Base-by-base conservation (phyloP, 2,113 vertebrate genomes). In the Mus spicilegus region DNA sequence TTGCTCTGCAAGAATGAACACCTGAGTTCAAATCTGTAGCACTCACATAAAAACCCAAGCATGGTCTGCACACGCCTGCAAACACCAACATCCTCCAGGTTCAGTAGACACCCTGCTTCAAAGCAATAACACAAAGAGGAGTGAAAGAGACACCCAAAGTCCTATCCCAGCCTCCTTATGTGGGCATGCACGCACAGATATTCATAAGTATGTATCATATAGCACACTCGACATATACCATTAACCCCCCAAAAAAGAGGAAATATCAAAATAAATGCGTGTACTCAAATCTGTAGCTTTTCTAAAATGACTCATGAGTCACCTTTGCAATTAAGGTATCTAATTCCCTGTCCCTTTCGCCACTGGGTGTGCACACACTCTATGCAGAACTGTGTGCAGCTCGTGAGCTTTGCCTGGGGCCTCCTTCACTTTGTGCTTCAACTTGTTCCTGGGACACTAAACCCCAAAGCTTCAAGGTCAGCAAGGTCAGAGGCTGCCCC, bases 291-390 rank as follows among this genome's bases (percentile, higher is more conserved):
- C 17, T n/a, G 39, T 51, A 92, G 56, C 88, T 67, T 95, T 93
- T 39, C 46, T 86, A 65, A 73, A 73, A 82, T 87, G 30, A 86
- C 67, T 77, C 90, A 42, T 12, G 2, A 87, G 75, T 93, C 78
- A 70, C 36, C 69, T 77, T 90, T 93, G 87, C 94, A 93, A 94
- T 72, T 61, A 46, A 90, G 10, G 26, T 54, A 89, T 76, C 42
- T 30, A 28, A 28, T 4, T 4, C 22, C 36, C 20, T 78, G 85
- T 46, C 30, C 87, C 70, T 19, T 73, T 33, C 58, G 46, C 65
- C 77, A 26, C 67, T 39, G 39, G 26, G 30, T 30, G 12, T 63
- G 61, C 20, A 63, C 61, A 63, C 61, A 20, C 61, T 39, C 26
- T 36, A 20, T 12, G 8, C 24, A n/a, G 39, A 85, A 24, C 11